Evolutionary conservation across 2,797 vertebrate genomes (phyloP).

Genomic region (Sebastes goodei): DNA sequence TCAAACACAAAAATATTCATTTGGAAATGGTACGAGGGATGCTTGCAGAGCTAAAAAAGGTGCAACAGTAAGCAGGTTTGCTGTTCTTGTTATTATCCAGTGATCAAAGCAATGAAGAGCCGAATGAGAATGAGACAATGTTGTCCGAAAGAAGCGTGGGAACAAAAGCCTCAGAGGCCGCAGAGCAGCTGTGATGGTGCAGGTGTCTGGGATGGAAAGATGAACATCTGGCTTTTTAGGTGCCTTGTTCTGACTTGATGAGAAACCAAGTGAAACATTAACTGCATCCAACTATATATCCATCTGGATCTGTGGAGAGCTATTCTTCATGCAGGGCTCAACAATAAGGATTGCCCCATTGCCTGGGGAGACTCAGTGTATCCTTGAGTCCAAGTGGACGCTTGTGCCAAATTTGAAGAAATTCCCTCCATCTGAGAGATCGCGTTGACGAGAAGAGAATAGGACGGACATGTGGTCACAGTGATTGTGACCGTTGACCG

Average conservation of each 20-base stretch:
- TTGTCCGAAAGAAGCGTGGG: neutral
- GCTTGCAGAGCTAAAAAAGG: conserved; percentile 13
- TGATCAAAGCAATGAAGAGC: conserved; percentile 10
- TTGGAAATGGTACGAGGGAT: neutral
- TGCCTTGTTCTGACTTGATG: neutral
- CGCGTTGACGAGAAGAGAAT: too few species aligned
- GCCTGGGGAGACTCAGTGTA: too few species aligned
- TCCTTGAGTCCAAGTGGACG: too few species aligned
- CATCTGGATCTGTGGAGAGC: neutral
- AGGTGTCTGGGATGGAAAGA: conserved; percentile 10
- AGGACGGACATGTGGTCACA: too few species aligned
- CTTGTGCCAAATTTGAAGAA: too few species aligned
- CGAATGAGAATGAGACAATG: neutral
- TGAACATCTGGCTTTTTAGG: conserved; percentile 9
- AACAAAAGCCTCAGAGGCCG: conserved; percentile 11
- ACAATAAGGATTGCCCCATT: too few species aligned
- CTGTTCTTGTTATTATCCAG: neutral
- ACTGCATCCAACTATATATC: neutral
- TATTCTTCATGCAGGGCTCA: neutral
- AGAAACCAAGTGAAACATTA: neutral
- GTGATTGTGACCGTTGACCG: too few species aligned
- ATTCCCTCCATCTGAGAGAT: too few species aligned
- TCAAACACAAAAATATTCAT: conserved; percentile 17
- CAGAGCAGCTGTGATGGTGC: conserved; percentile 9
- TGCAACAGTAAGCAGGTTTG: conserved; percentile 15